These are phyloP conservation scores for Lycaena phlaeas DNA, from an alignment of 2,888 invertebrate genomes.

Conservation along the genomic window DNA sequence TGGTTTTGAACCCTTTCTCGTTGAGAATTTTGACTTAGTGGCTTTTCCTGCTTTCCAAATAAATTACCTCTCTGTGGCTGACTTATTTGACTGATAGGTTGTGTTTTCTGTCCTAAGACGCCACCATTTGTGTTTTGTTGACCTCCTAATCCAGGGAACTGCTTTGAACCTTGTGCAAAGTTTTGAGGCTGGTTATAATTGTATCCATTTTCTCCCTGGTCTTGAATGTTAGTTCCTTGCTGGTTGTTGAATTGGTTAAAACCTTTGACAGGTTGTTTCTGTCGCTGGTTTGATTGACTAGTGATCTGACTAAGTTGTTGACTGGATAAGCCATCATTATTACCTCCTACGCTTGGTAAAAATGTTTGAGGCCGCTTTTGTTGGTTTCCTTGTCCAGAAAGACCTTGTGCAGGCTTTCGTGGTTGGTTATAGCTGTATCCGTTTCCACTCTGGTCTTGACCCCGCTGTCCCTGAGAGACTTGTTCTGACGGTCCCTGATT, in stretches of 20 bases:
- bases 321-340: neutral
- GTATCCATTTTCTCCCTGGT: neutral
- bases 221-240: neutral
- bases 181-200: neutral
- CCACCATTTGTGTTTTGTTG: neutral
- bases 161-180: neutral
- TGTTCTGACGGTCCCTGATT: neutral
- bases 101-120: neutral
- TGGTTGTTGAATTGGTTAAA: neutral
- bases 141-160: neutral
- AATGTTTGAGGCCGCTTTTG: neutral
- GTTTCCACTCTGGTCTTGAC: slow-evolving; percentile 5
- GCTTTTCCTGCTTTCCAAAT: neutral
- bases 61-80: neutral
- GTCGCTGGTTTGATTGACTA: neutral
- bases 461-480: neutral
- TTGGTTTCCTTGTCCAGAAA: neutral
- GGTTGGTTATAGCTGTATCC: slow-evolving; percentile 19
- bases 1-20: slow-evolving; percentile 4
- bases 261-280: neutral
- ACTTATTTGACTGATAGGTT: neutral
- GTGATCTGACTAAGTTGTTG: neutral
- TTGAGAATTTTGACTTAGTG: neutral
- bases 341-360: neutral
- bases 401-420: slow-evolving; percentile 6